Evolutionary conservation across 2,888 invertebrate species (phyloP), one percentile per base, ranked within the genome.

Genomic region (Drosophila setosimentum): DNA sequence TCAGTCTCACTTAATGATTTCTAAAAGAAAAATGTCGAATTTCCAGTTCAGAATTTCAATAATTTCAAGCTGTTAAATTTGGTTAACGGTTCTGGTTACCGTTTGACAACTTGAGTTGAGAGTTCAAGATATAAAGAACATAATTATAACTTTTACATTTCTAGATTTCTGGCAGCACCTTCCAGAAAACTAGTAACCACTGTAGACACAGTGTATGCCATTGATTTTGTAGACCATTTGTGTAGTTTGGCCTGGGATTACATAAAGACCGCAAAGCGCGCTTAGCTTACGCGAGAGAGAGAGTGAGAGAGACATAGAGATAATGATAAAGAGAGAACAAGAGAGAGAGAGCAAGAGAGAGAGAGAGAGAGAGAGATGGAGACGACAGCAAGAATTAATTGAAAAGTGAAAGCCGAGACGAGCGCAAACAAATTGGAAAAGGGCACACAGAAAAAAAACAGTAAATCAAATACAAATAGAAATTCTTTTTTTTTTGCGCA

Each of bases 341-440:
- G 6, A 13, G 27, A 29, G 10, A 10, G 24, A 48, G 21, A 24
- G 7, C 3, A 16, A 60, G 50, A 55, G 32, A 18, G 16, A 2
- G 8, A 8, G 1, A 4, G 24, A 3, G 8, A 24, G 8, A 35
- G 7, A n/a, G 35, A 5, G 18, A n/a, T n/a, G 58, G 57, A 66
- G 40, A 35, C 40, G 54, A 49, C 83, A 86, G 65, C 73, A 66
- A 68, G 57, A 70, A 87, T 87, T 89, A 85, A 89, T 85, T 84
- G 88, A 84, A 85, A 87, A 85, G 89, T 77, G 87, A 85, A 84
- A 85, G 76, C 81, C 63, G 69, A 59, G 58, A 53, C 49, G 53
- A 66, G 49, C 21, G 58, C 79, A 61, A 77, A 77, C 69, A 81
- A 82, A 84, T 82, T 82, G 76, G 71, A 74, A 58, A 71, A 72